These are phyloP conservation scores for Campoplex nolae DNA, from an alignment of 2,888 invertebrate genomes.

Conservation along the genomic window DNA sequence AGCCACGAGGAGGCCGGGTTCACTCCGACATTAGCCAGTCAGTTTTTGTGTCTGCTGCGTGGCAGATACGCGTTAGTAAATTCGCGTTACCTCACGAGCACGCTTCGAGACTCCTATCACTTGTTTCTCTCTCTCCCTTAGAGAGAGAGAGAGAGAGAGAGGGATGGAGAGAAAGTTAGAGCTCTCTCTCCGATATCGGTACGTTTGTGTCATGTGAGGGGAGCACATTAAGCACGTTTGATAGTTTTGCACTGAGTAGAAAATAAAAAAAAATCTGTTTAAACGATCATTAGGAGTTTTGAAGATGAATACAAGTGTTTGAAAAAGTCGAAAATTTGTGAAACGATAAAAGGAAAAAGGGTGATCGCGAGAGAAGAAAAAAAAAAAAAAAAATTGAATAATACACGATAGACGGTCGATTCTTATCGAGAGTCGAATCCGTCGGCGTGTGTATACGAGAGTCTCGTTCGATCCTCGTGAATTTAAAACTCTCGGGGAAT, in stretches of 20 bases:
- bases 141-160: constrained; percentile 14
- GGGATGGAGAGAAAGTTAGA: neutral
- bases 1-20: constrained; percentile 72
- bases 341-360: neutral
- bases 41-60: constrained; percentile 78
- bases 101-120: constrained; percentile 21
- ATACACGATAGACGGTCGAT: neutral
- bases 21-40: constrained; percentile 74
- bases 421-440: too few species aligned
- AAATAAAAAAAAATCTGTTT: neutral
- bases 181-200: neutral
- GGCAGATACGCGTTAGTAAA: constrained; percentile 70
- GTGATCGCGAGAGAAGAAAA: neutral
- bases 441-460: neutral
- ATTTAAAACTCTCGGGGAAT: neutral
- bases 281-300: neutral
- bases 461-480: neutral
- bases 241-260: neutral
- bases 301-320: neutral
- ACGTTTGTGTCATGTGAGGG: constrained; percentile 35
- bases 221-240: neutral
- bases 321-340: neutral
- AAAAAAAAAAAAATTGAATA: neutral
- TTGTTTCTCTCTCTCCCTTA: constrained; percentile 13
- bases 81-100: constrained; percentile 51